phyloP scores from a whole-genome alignment of 2,113 vertebrate genomes.

The Atractosteus spatula region DNA sequence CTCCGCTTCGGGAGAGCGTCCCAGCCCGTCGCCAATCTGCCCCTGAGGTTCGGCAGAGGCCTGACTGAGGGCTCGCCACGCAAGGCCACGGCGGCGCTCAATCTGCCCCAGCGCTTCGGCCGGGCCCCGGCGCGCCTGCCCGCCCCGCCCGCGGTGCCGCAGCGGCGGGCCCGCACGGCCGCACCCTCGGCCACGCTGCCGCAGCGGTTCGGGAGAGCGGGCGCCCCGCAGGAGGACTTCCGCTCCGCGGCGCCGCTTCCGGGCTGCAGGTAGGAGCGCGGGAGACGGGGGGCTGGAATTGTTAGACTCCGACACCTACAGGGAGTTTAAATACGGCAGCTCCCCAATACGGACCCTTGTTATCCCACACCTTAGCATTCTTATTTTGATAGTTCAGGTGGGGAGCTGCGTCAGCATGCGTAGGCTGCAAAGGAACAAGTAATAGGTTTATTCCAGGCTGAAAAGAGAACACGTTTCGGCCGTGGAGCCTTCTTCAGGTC shows the following conservation, averaged over 20 bases:
- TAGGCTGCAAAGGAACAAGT: too few species aligned
- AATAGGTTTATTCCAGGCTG: too few species aligned
- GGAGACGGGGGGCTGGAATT: not conserved
- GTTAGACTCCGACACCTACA: not conserved
- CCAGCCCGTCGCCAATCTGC: slow-evolving; percentile 47
- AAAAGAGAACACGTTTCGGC: too few species aligned
- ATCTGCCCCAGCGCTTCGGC: slow-evolving; percentile 51
- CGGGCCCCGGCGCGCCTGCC: slow-evolving; percentile 44
- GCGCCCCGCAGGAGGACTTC: slow-evolving; percentile 17
- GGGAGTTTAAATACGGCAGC: too few species aligned
- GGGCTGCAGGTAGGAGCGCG: not conserved
- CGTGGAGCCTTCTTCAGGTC: too few species aligned
- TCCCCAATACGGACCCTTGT: too few species aligned
- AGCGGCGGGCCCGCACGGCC: slow-evolving; percentile 19
- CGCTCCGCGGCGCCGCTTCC: slow-evolving; percentile 3
- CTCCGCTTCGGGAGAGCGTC: slow-evolving; percentile 61
- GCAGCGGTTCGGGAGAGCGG: slow-evolving; percentile 47
- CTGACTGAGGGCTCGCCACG: slow-evolving; percentile 32
- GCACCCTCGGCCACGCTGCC: slow-evolving; percentile 26
- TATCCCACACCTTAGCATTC: too few species aligned
- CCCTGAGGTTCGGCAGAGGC: slow-evolving; percentile 63
- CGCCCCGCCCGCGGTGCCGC: slow-evolving; percentile 41
- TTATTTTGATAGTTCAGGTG: too few species aligned
- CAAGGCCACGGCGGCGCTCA: slow-evolving; percentile 19
- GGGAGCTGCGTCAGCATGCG: too few species aligned